Conservation (phyloP, 1,140 invertebrate genomes). For the Tyrophagus putrescentiae region DNA sequence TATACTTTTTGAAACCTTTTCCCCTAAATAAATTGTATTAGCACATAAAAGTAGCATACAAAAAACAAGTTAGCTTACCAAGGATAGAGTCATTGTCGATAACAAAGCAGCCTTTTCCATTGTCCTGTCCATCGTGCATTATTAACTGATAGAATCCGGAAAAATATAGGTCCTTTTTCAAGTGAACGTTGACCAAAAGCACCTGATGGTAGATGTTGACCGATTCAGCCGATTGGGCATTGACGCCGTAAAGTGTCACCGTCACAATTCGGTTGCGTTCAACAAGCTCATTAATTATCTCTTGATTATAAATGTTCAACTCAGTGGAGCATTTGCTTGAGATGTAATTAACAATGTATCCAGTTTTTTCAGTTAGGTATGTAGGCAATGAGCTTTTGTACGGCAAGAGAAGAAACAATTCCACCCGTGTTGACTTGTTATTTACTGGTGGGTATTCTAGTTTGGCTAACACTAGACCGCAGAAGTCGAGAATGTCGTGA, state of each 20-base stretch:
- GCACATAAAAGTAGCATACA: too few species aligned
- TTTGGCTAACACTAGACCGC: not conserved
- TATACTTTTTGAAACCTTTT: not conserved
- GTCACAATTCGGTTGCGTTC: not conserved
- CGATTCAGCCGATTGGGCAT: not conserved
- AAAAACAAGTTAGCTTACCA: too few species aligned
- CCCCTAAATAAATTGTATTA: not conserved
- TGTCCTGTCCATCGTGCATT: not conserved
- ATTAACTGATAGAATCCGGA: not conserved
- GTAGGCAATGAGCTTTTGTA: not conserved
- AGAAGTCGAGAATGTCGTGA: not conserved
- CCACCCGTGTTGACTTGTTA: not conserved
- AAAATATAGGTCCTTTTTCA: not conserved
- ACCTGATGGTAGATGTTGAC: not conserved
- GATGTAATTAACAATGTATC: not conserved
- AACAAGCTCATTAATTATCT: not conserved
- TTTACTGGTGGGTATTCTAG: too few species aligned
- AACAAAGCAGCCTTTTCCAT: not conserved
- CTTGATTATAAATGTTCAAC: not conserved
- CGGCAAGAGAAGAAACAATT: not conserved
- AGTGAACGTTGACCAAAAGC: not conserved
- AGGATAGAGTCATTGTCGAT: not conserved
- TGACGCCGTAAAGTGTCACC: not conserved
- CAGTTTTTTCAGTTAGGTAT: not conserved
- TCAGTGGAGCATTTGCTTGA: not conserved